Evolutionary conservation across 2,888 invertebrate species (phyloP).

Genomic region (Syrphus vitripennis): DNA sequence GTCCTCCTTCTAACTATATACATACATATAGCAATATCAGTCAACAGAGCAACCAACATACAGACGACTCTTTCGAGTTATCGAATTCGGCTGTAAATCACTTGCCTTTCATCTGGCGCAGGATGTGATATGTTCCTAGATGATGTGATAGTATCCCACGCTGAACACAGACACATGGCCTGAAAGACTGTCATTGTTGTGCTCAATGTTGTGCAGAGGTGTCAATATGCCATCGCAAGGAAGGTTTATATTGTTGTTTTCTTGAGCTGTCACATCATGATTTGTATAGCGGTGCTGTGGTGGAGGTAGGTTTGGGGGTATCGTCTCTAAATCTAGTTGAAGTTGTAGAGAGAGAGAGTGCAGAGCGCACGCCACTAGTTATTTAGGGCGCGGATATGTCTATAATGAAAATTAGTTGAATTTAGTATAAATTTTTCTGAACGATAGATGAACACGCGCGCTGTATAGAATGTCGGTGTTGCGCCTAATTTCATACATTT

Average conservation of each 20-base stretch:
- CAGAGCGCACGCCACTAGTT: constrained; percentile 23
- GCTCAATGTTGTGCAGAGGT: constrained; percentile 67
- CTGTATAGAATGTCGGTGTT: constrained; percentile 51
- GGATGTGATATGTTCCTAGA: constrained; percentile 70
- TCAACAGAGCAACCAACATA: neutral
- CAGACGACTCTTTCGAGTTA: constrained; percentile 19
- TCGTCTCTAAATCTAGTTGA: constrained; percentile 5
- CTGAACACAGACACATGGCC: constrained; percentile 26
- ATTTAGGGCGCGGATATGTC: constrained; percentile 65
- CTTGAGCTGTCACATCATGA: constrained; percentile 32
- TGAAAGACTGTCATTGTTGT: constrained; percentile 66
- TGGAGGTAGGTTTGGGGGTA: neutral
- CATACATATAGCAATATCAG: neutral
- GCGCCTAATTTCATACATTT: constrained; percentile 65
- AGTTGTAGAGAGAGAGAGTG: constrained; percentile 10
- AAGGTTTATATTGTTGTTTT: constrained; percentile 58
- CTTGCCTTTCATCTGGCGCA: constrained; percentile 68
- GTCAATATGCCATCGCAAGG: constrained; percentile 66
- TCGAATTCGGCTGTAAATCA: constrained; percentile 66
- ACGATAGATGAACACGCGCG: constrained; percentile 16
- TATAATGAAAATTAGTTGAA: constrained; percentile 58
- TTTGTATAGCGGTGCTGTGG: neutral
- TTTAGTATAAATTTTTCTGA: constrained; percentile 47
- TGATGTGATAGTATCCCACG: constrained; percentile 70
- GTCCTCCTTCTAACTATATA: constrained; percentile 7